Base-by-base conservation (phyloP, 2,113 vertebrate species). In the Mandrillus leucophaeus region DNA sequence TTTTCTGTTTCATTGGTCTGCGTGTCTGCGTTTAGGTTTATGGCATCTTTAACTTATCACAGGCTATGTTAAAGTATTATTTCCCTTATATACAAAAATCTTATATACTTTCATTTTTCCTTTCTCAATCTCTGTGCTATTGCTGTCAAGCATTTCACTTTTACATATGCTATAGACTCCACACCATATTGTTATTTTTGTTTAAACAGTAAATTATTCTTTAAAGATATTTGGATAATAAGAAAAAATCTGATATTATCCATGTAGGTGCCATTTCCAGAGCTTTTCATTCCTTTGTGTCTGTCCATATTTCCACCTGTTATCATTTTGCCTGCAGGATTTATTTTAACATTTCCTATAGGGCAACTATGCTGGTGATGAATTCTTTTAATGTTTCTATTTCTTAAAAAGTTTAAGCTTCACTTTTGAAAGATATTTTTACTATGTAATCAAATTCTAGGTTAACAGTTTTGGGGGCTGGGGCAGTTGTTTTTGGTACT, bases 21-120 rank as follows among this genome's bases (percentile, higher is more conserved):
- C 86, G 80, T 80, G 35, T 50, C 50, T 93, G 23, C 81, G 9
- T 81, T 75, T 64, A 64, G 27, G 38, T 48, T 75, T 96, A 66
- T 87, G 25, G 23, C 61, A 64, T 81, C 17, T 90, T 96, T 93
- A 88, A 93, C 25, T 91, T 91, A 73, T 32, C 73, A 80, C 17
- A 85, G 61, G 6, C 35, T 55, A 45, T 20, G 38, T 50, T 79
- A 48, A 94, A 68, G 55, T 66, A 64, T 20, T 86, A 78, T 20
- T 45, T 6, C 64, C 52, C n/a, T 85, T 27, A 70, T 23, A 70
- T 61, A 43, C 73, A 83, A 23, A 4, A 79, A 64, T 85, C 17
- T 88, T 79, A 73, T 8, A 18, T 68, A 38, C 43, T 22, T n/a
- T 43, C 18, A 66, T 82, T 48, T 89, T 48, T 78, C 22, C 43